phyloP scores from a whole-genome alignment of 2,797 vertebrate species.

The Chaetodon trifasciatus region DNA sequence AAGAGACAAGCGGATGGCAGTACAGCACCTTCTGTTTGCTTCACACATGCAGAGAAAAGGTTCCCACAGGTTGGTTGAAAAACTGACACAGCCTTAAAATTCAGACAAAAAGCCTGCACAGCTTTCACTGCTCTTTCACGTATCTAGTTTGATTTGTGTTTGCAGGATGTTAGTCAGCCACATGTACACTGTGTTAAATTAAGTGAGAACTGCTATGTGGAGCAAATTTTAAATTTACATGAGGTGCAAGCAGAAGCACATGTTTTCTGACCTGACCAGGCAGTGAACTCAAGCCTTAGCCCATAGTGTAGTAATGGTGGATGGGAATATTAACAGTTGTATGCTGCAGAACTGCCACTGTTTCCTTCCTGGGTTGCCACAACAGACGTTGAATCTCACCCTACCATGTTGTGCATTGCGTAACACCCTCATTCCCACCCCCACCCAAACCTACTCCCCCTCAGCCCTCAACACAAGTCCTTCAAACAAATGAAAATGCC shows the following conservation, averaged over 20 bases:
- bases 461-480: constrained; percentile 7
- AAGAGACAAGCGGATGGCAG: constrained; percentile 64
- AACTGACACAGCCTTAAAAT: background rate
- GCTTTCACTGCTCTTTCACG: background rate
- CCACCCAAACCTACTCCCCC: background rate
- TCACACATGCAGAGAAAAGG: constrained; percentile 3
- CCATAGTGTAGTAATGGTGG: constrained; percentile 16
- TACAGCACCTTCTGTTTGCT: constrained; percentile 50
- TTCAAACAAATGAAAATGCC: constrained; percentile 27
- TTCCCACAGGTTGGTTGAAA: background rate
- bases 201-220: background rate
- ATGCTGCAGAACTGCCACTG: constrained; percentile 48
- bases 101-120: background rate
- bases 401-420: constrained; percentile 34
- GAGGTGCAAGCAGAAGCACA: background rate
- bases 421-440: background rate
- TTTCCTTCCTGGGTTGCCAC: constrained; percentile 73
- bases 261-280: constrained; percentile 19
- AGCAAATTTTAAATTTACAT: constrained; percentile 10
- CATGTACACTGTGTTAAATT: background rate
- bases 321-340: constrained; percentile 31
- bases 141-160: background rate
- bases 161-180: background rate
- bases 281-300: constrained; percentile 19
- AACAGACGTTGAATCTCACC: constrained; percentile 67